phyloP scores from a whole-genome alignment of 2,888 invertebrate species.

The Drosophila neotestacea region DNA sequence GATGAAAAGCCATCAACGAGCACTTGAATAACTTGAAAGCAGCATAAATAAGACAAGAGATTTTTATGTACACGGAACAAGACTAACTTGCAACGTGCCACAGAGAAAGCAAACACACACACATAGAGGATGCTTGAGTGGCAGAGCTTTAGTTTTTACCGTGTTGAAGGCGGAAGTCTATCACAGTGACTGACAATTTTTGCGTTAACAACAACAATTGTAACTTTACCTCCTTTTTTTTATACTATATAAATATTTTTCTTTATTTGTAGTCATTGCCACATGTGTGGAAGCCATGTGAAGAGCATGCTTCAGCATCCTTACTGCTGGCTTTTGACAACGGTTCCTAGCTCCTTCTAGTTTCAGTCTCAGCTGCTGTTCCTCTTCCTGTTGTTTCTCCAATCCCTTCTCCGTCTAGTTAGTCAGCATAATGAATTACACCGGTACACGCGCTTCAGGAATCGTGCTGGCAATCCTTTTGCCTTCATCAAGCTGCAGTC shows the following conservation, averaged over 20 bases:
- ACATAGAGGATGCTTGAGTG: slow-evolving; percentile 26
- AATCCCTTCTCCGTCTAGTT: slow-evolving; percentile 22
- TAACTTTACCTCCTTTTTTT: slow-evolving; percentile 28
- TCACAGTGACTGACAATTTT: slow-evolving; percentile 77
- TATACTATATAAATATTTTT: neutral
- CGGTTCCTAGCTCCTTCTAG: slow-evolving; percentile 11
- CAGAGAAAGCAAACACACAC: slow-evolving; percentile 11
- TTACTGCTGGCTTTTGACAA: slow-evolving; percentile 35
- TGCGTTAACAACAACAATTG: slow-evolving; percentile 58
- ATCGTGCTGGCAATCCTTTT: slow-evolving; percentile 57
- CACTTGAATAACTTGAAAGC: slow-evolving; percentile 47
- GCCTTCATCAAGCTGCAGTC: slow-evolving; percentile 63
- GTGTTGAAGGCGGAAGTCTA: slow-evolving; percentile 70
- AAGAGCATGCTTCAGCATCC: slow-evolving; percentile 18
- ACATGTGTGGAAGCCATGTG: slow-evolving; percentile 55
- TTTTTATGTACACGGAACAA: slow-evolving; percentile 31
- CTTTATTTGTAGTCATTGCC: slow-evolving; percentile 43
- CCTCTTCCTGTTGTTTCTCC: neutral
- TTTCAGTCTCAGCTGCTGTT: slow-evolving; percentile 12
- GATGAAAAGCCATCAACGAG: slow-evolving; percentile 54
- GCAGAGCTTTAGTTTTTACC: slow-evolving; percentile 29
- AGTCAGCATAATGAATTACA: slow-evolving; percentile 67
- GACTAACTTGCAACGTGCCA: slow-evolving; percentile 23
- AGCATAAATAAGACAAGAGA: slow-evolving; percentile 51
- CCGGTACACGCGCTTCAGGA: slow-evolving; percentile 42